Evolutionary conservation across 37 sponge, comb jelly and placozoan species (phyloP).

Genomic region (Aplysina aerophoba): DNA sequence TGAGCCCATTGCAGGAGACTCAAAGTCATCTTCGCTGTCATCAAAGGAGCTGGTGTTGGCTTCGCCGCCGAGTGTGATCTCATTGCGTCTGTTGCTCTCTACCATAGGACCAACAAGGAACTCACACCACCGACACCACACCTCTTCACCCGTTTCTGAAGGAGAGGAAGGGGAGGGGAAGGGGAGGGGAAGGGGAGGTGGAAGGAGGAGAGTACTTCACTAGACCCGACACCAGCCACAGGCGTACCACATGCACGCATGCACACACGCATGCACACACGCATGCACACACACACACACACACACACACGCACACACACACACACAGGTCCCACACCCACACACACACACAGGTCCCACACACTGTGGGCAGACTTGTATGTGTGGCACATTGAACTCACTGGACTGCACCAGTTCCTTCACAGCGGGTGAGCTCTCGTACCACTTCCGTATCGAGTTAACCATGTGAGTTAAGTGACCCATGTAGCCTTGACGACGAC

Average conservation of each 20-base stretch:
- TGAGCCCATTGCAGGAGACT: constrained; percentile 27
- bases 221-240: not conserved
- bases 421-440: constrained; percentile 10
- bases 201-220: not conserved
- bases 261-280: not conserved
- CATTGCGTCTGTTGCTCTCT: constrained; percentile 69
- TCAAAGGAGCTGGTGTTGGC: constrained; percentile 65
- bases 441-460: constrained; percentile 38
- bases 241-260: constrained; percentile 5
- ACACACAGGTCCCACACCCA: no score
- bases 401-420: constrained; percentile 7
- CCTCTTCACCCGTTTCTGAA: constrained; percentile 41
- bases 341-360: no score
- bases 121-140: constrained; percentile 56
- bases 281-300: not conserved
- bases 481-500: constrained; percentile 83
- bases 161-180: not conserved
- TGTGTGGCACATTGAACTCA: not conserved
- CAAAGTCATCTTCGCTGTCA: constrained; percentile 81
- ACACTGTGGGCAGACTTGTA: not conserved
- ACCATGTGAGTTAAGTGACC: constrained; percentile 75
- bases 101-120: constrained; percentile 66
- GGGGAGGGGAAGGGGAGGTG: not conserved
- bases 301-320: not conserved
- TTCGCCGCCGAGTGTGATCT: constrained; percentile 70